Evolutionary conservation across 2,797 vertebrate genomes (phyloP).

Genomic region (Hybognathus amarus): DNA sequence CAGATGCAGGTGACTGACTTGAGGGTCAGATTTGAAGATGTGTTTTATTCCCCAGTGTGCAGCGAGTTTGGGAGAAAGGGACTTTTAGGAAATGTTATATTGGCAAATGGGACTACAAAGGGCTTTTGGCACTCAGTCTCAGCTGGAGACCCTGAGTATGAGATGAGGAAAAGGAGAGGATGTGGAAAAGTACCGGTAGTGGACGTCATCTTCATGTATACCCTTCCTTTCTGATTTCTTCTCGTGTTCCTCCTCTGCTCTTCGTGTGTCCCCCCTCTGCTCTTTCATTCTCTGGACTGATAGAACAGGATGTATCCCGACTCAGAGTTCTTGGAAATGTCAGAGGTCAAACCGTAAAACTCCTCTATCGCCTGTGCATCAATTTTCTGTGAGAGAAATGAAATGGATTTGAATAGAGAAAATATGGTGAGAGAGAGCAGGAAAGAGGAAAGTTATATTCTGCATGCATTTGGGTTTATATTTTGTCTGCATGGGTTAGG

Average conservation of each 20-base stretch:
- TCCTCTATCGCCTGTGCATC: conserved; percentile 99
- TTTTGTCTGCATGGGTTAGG: neutral
- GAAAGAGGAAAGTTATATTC: conserved; percentile 9
- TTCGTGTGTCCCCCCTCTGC: conserved; percentile 44
- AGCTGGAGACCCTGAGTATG: conserved; percentile 56
- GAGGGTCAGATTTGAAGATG: conserved; percentile 42
- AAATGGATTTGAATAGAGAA: neutral
- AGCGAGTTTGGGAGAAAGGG: conserved; percentile 16
- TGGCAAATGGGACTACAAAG: conserved; percentile 57
- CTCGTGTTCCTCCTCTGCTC: neutral
- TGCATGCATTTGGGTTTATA: neutral
- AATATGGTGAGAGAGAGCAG: conserved; percentile 27
- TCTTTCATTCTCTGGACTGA: conserved; percentile 93
- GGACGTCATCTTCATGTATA: conserved; percentile 45
- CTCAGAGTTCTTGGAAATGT: conserved; percentile 99
- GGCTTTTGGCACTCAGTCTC: conserved; percentile 71
- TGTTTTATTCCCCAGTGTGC: conserved; percentile 41
- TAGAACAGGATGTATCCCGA: conserved; percentile 99
- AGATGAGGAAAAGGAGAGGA: conserved; percentile 14
- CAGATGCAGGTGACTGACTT: conserved; percentile 78
- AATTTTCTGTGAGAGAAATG: conserved; percentile 86
- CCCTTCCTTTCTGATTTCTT: conserved; percentile 3
- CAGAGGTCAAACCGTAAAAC: conserved; percentile 98
- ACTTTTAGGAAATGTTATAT: conserved; percentile 49
- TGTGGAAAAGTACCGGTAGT: conserved; percentile 48